Conservation (phyloP, 92 coral and sea anemone species). For the Paragorgia papillata region DNA sequence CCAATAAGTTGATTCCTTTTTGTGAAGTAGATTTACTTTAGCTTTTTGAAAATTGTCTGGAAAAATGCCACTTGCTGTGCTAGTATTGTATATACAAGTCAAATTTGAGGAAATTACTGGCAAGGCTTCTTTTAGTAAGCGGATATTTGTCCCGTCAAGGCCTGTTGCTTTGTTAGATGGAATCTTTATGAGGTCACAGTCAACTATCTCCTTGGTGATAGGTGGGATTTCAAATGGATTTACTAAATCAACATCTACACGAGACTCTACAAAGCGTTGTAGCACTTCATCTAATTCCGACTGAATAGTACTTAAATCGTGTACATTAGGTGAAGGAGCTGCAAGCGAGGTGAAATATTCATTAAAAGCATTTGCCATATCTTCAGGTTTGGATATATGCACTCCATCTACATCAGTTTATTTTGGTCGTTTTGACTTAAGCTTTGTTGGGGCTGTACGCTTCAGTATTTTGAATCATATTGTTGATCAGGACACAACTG, state of each 20-base stretch:
- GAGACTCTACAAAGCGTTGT: slow-evolving; percentile 1
- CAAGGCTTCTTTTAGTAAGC: slow-evolving; percentile 38
- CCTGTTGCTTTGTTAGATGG: slow-evolving; percentile 54
- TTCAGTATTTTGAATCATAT: slow-evolving; percentile 33
- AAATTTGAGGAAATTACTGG: slow-evolving; percentile 38
- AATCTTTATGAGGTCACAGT: not conserved
- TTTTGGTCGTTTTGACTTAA: not conserved
- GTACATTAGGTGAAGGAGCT: not conserved
- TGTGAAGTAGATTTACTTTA: slow-evolving; percentile 40
- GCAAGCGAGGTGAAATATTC: not conserved
- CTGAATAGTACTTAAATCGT: not conserved
- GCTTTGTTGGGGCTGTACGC: slow-evolving; percentile 2
- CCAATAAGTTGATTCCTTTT: slow-evolving; percentile 20
- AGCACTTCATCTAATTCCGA: slow-evolving; percentile 12
- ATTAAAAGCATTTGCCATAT: slow-evolving; percentile 7
- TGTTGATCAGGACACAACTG: too few relatives aligned
- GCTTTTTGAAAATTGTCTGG: slow-evolving; percentile 41
- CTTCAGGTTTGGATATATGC: not conserved
- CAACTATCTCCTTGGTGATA: not conserved
- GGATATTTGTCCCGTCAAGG: slow-evolving; percentile 44
- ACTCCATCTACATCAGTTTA: not conserved
- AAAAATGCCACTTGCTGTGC: slow-evolving; percentile 32
- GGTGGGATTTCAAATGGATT: slow-evolving; percentile 36
- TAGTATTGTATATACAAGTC: slow-evolving; percentile 18
- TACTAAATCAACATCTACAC: not conserved